Evolutionary conservation across 2,888 invertebrate species (phyloP), one percentile per base, ranked within the genome.

Genomic region (Ceratothoa steindachneri): DNA sequence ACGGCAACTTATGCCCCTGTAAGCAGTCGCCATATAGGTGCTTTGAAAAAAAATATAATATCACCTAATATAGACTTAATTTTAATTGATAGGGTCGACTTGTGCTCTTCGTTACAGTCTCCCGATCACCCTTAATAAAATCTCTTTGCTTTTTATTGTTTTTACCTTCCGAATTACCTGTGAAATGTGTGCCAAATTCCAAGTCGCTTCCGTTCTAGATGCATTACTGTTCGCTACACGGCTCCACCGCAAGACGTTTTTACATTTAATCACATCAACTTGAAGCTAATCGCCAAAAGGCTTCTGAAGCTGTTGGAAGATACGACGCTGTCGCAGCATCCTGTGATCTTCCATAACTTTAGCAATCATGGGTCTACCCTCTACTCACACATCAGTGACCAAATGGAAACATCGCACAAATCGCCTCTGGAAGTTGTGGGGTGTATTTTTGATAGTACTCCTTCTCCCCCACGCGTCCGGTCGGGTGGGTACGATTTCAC

Each of bases 361-460:
- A 91, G 91, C 77, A 91, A 91, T 82, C 90, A 91, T n/a, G 91
- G 91, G 22, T 89, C 90, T 2, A 89, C 88, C 82, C 85, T 91
- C 9, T 91, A 91, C 83, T 88, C 88, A 80, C 89, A 90, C 83
- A 88, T 91, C 80, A 88, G 88, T 41, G 82, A 88, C 75, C 89
- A 89, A 22, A 75, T 81, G 81, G 66, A 71, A 28, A 64, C 70
- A 22, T 12, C 53, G 0, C 51, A 28, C 64, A 71, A 51, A 31
- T 69, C 67, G 22, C 73, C 15, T 41, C 73, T 82, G 67, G 80
- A 88, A 86, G 85, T 89, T 28, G 87, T 86, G 81, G 90, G 90
- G 2, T 88, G 89, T 31, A 89, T 91, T 76, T 89, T 90, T 80
- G 91, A 91, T 82, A 91, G 91, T 65, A 89, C 89, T 0, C 91